Evolutionary conservation across 2,888 invertebrate genomes (phyloP).

Genomic region (Troides oblongomaculatus): DNA sequence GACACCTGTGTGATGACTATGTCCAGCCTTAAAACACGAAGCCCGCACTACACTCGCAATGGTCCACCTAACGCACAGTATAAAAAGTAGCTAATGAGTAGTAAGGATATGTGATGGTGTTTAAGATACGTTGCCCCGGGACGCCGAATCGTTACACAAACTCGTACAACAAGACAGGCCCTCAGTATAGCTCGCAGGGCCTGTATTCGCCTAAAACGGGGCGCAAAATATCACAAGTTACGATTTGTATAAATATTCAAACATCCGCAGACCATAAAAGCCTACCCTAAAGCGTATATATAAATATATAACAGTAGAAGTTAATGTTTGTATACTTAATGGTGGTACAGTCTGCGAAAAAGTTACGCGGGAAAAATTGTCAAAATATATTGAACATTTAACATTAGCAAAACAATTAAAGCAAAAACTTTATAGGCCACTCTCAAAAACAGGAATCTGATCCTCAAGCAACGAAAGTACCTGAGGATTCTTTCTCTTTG

Average conservation of each 20-base stretch:
- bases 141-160: slow-evolving; percentile 44
- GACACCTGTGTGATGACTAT: slow-evolving; percentile 12
- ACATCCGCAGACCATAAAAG: slow-evolving; percentile 46
- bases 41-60: slow-evolving; percentile 35
- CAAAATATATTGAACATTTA: too few species aligned
- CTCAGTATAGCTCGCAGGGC: background rate
- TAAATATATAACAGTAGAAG: slow-evolving; percentile 50
- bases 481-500: too few species aligned
- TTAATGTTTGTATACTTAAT: slow-evolving; percentile 62
- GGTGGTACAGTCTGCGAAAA: slow-evolving; percentile 41
- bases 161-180: slow-evolving; percentile 22
- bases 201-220: slow-evolving; percentile 4
- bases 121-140: slow-evolving; percentile 53
- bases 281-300: slow-evolving; percentile 67
- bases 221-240: slow-evolving; percentile 38
- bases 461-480: too few species aligned
- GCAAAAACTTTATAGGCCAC: too few species aligned
- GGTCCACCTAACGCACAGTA: slow-evolving; percentile 73
- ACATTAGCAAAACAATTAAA: too few species aligned
- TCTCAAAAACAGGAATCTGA: too few species aligned
- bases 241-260: slow-evolving; percentile 43
- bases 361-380: background rate
- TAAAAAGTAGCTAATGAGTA: slow-evolving; percentile 70
- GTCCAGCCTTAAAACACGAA: slow-evolving; percentile 7
- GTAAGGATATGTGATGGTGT: slow-evolving; percentile 74